phyloP scores from a whole-genome alignment of 1,140 invertebrate species.

The Microvelia longipes region DNA sequence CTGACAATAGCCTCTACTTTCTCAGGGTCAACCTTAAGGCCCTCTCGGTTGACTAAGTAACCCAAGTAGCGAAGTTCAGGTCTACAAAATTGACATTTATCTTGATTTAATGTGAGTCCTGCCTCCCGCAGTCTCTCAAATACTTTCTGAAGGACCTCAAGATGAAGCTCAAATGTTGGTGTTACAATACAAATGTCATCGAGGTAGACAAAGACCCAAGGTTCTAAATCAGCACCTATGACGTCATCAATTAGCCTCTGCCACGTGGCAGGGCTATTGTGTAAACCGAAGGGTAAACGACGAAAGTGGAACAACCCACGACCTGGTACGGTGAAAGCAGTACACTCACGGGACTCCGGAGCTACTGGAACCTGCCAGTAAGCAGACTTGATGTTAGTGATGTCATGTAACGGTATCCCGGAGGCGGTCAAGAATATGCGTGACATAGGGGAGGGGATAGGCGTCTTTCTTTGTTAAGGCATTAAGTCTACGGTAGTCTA shows the following conservation, averaged over 20 bases:
- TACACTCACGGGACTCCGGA: conserved; percentile 7
- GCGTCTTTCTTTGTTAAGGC: conserved; percentile 25
- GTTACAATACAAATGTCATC: conserved; percentile 25
- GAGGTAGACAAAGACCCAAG: conserved; percentile 16
- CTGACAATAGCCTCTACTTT: conserved; percentile 15
- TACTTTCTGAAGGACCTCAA: conserved; percentile 17
- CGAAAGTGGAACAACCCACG: conserved; percentile 25
- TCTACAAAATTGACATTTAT: conserved; percentile 23
- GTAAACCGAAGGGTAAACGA: conserved; percentile 28
- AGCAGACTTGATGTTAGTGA: conserved; percentile 23
- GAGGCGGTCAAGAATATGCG: conserved; percentile 18
- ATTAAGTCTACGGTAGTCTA: conserved; percentile 34
- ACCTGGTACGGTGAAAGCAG: conserved; percentile 19
- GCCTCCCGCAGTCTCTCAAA: conserved; percentile 19
- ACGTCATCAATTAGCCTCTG: conserved; percentile 23
- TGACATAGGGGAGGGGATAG: conserved; percentile 9
- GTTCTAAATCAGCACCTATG: conserved; percentile 13
- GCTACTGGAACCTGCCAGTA: conserved; percentile 21
- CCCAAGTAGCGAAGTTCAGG: conserved; percentile 10
- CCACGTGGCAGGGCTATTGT: conserved; percentile 23
- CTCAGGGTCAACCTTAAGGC: conserved; percentile 6
- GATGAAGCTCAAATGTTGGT: conserved; percentile 21
- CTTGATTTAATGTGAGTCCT: conserved; percentile 23
- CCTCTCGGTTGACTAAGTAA: conserved; percentile 5
- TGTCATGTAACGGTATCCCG: conserved; percentile 22